Evolutionary conservation across 2,113 vertebrate species (phyloP), one percentile per base, ranked within the genome.

Genomic region (Bagarius yarrelli): DNA sequence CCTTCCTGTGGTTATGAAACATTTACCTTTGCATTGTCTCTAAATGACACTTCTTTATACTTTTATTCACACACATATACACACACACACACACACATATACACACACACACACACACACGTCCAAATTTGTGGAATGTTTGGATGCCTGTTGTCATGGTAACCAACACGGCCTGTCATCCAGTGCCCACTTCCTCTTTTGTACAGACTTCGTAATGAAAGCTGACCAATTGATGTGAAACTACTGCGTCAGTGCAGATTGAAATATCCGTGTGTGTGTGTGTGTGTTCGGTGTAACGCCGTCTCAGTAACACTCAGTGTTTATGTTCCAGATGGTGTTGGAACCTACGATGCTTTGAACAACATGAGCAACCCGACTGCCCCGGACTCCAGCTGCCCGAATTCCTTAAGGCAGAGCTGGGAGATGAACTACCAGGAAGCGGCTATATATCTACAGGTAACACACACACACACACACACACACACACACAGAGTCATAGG

Each of bases 361-460:
- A 93, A 89, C 0, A 84, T 88, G 53, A 90, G 88, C 75, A 82
- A 90, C 70, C 92, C 94, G 0, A 92, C 92, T 3, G 88, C 91
- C 1, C 91, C 91, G 60, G 93, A 91, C 19, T 84, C 91, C 86
- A 91, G 90, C 0, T 52, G 85, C 18, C 94, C 92, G 78, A 91
- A 90, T 80, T 92, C 93, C 36, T 81, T 93, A 19, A 88, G 84
- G 1, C 94, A 95, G 86, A 95, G 92, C 91, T 98, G 98, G 98
- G 97, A 98, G 80, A 97, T 98, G 93, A 98, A 96, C 87, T 98
- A 97, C 86, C 97, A 99, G 87, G 98, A 99, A 90, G 95, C 97
- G 61, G 96, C 98, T 8, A 98, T 99, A 91, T 99, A 98, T 93
- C 93, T 99, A 90, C 96, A 99, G 96, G 98, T 98, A 86, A 85